Evolutionary conservation across 2,888 invertebrate species (phyloP).

Genomic region (Formica aserva): DNA sequence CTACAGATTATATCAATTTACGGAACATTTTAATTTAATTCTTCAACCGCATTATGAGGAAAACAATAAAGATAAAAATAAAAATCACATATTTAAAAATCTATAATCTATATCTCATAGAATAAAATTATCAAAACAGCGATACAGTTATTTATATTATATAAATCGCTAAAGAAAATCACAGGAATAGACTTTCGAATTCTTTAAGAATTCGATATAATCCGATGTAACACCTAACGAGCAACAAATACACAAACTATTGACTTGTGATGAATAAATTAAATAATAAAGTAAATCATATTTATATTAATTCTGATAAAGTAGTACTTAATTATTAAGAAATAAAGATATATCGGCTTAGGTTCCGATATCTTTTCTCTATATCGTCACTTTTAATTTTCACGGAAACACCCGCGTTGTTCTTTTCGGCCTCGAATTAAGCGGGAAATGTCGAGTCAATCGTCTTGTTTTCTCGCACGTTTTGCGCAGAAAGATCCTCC

Average conservation of each 20-base stretch:
- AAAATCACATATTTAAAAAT: background rate
- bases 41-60: background rate
- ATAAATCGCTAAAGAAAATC: background rate
- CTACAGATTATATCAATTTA: background rate
- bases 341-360: background rate
- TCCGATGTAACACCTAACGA: background rate
- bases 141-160: background rate
- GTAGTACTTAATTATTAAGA: background rate
- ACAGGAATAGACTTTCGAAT: background rate
- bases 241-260: no score
- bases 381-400: background rate
- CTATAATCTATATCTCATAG: background rate
- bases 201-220: background rate
- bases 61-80: background rate
- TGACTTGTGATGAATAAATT: no score
- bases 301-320: background rate
- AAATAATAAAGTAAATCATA: background rate
- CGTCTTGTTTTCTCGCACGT: background rate
- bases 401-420: background rate
- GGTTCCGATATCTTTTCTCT: background rate
- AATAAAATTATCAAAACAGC: background rate
- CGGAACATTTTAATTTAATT: background rate
- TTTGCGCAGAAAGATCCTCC: slow-evolving; percentile 26
- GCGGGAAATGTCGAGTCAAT: background rate
- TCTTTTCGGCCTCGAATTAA: background rate